Conservation (phyloP, 2,888 invertebrate genomes). For the Melikaiella ostensackeni region DNA sequence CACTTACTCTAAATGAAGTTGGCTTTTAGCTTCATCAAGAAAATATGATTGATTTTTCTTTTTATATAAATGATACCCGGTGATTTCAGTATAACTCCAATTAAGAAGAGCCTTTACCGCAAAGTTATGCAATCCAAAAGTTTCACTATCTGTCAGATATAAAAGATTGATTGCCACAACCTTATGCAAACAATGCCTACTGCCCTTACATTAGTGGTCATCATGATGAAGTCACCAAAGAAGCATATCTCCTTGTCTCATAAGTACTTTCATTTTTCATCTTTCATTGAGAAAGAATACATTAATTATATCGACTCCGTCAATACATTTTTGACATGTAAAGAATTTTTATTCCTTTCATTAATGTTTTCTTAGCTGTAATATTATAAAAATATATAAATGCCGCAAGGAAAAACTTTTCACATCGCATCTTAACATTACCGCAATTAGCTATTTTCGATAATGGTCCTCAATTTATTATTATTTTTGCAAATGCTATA, state of each 20-base stretch:
- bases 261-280: neutral
- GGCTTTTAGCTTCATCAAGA: neutral
- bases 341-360: neutral
- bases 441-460: too few relatives aligned
- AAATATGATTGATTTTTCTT: neutral
- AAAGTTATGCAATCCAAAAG: neutral
- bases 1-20: too few relatives aligned
- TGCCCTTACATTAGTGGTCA: neutral
- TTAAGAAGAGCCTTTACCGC: neutral
- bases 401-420: neutral
- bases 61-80: neutral
- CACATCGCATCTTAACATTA: too few relatives aligned
- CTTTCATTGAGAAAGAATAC: slow-evolving; percentile 2
- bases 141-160: neutral
- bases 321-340: neutral
- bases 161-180: neutral
- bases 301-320: neutral
- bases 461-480: too few relatives aligned
- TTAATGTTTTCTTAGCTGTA: neutral
- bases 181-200: neutral
- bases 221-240: neutral
- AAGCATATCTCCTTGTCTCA: neutral
- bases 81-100: neutral
- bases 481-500: too few relatives aligned
- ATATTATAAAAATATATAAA: neutral